A percentile compares a stretch with the other conserved stretches of the same genome.
phyloP scores from a whole-genome alignment of 2,113 vertebrate species.

The Lipophrys pholis region DNA sequence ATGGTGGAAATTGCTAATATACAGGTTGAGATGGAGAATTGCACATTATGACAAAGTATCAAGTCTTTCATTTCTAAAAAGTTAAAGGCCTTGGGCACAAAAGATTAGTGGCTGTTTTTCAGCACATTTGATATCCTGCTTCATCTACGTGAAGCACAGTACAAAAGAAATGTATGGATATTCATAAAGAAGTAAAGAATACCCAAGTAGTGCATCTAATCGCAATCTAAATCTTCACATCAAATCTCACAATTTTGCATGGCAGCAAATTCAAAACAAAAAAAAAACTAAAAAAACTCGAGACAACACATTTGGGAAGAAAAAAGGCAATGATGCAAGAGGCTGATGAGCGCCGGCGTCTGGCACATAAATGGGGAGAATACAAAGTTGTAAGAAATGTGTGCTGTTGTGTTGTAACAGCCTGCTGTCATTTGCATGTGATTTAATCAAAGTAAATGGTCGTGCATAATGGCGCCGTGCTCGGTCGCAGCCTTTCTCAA shows the following conservation, averaged over 20 bases:
- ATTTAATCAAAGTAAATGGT: constrained; percentile 42
- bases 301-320: too few relatives aligned
- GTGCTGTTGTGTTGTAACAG: not conserved
- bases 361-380: constrained; percentile 8
- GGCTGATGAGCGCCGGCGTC: not conserved
- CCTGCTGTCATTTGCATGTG: constrained; percentile 16
- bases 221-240: too few relatives aligned
- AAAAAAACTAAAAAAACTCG: too few relatives aligned
- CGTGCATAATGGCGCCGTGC: constrained; percentile 11
- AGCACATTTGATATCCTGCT: not conserved
- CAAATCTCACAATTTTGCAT: too few relatives aligned
- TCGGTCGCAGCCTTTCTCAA: constrained; percentile 10
- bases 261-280: too few relatives aligned
- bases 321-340: too few relatives aligned
- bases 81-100: not conserved
- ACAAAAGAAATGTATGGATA: not conserved
- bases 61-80: too few relatives aligned
- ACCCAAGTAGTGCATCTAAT: not conserved
- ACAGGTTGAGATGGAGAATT: too few relatives aligned
- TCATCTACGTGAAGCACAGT: not conserved
- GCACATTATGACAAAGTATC: too few relatives aligned
- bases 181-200: not conserved
- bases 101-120: not conserved
- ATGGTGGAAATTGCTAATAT: too few relatives aligned
- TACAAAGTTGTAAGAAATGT: not conserved